phyloP scores from a whole-genome alignment of 2,113 vertebrate genomes.

The Carollia perspicillata region DNA sequence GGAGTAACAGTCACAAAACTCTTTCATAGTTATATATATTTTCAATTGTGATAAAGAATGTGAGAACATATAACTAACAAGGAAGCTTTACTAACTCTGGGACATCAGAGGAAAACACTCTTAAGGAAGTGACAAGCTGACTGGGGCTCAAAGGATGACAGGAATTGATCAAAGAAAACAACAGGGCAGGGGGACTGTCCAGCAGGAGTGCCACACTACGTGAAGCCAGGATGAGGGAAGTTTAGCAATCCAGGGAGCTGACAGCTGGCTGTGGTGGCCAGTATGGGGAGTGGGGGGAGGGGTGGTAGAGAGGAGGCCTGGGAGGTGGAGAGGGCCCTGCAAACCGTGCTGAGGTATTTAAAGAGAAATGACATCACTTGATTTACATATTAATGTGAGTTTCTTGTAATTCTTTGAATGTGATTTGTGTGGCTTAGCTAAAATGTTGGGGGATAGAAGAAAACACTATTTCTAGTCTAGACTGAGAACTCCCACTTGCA shows the following conservation, averaged over 20 bases:
- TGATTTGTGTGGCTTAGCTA: background rate
- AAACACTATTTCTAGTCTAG: background rate
- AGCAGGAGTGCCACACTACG: background rate
- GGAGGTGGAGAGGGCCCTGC: background rate
- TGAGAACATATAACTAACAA: background rate
- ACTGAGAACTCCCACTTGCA: background rate
- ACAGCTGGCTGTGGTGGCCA: background rate
- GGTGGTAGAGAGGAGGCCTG: background rate
- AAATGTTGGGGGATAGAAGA: background rate
- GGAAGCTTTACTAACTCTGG: background rate
- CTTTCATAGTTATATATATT: background rate
- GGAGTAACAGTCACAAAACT: background rate
- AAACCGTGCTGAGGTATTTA: background rate
- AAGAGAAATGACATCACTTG: background rate
- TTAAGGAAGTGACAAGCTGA: background rate
- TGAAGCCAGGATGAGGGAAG: background rate
- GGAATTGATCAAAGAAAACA: background rate
- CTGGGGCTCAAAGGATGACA: background rate
- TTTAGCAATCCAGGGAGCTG: background rate
- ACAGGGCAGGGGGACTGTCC: background rate
- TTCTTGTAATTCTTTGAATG: background rate
- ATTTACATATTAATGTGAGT: background rate
- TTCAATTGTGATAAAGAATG: background rate
- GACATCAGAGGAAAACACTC: background rate
- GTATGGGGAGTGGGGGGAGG: background rate